Conservation (phyloP, 2,797 vertebrate genomes). For the Lates japonicus region DNA sequence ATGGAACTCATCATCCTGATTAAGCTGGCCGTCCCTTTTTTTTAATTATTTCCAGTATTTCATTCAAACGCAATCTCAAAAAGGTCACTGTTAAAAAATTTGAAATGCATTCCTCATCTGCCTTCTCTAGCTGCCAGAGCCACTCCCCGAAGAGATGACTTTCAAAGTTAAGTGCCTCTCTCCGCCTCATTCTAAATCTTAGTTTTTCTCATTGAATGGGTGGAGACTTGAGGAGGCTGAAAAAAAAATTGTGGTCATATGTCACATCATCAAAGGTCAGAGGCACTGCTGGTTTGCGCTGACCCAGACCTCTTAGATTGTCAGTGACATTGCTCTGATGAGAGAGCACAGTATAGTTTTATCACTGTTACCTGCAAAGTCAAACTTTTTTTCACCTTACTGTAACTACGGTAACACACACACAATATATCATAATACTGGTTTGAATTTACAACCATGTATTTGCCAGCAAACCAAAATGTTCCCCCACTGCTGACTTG, state of each 20-base stretch:
- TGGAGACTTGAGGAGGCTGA: slow-evolving; percentile 38
- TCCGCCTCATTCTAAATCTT: slow-evolving; percentile 37
- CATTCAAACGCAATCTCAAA: slow-evolving; percentile 59
- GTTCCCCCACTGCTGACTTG: too few species aligned
- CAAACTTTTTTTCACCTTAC: not conserved
- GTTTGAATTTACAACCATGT: not conserved
- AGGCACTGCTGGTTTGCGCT: slow-evolving; percentile 64
- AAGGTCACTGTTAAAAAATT: slow-evolving; percentile 65
- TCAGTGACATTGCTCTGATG: slow-evolving; percentile 47
- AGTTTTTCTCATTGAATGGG: slow-evolving; percentile 39
- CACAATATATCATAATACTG: slow-evolving; percentile 11
- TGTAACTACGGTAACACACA: slow-evolving; percentile 6
- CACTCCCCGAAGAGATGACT: slow-evolving; percentile 61
- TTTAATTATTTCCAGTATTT: slow-evolving; percentile 59
- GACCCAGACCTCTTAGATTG: slow-evolving; percentile 60
- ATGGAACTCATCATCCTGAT: slow-evolving; percentile 63
- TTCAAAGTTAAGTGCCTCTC: slow-evolving; percentile 59
- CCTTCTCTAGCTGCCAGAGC: slow-evolving; percentile 40
- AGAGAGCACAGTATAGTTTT: slow-evolving; percentile 31
- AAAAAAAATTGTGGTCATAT: slow-evolving; percentile 36
- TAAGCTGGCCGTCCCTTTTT: slow-evolving; percentile 48
- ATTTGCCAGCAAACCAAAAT: not conserved
- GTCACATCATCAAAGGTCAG: slow-evolving; percentile 65
- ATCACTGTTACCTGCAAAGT: not conserved
- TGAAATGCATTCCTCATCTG: slow-evolving; percentile 55